Percentiles rank a stretch among this genome's conserved stretches.
phyloP scores from a whole-genome alignment of 2,888 invertebrate species.

The Helicoverpa assulta region DNA sequence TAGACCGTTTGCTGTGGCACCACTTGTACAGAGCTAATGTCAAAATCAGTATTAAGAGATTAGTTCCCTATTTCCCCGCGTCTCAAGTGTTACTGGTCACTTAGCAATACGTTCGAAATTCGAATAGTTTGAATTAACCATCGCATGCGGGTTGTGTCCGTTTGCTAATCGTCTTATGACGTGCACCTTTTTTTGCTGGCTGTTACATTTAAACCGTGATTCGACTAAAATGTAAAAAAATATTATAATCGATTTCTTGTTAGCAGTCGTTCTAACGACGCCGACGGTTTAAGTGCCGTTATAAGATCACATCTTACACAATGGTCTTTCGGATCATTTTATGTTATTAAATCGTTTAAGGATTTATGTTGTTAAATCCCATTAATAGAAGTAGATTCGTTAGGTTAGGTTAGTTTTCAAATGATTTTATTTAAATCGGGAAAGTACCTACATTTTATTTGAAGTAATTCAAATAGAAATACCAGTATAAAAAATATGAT shows the following conservation, averaged over 20 bases:
- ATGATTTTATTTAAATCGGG: neutral
- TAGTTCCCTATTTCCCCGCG: slow-evolving; percentile 13
- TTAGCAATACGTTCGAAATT: slow-evolving; percentile 23
- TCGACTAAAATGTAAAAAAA: slow-evolving; percentile 68
- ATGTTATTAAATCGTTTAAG: neutral
- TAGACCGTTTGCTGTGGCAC: slow-evolving; percentile 2
- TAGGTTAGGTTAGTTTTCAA: neutral
- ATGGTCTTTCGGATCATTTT: slow-evolving; percentile 8
- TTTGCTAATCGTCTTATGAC: slow-evolving; percentile 80
- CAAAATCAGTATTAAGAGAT: neutral
- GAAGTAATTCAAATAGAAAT: neutral
- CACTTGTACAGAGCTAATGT: slow-evolving; percentile 9
- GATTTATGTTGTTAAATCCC: neutral
- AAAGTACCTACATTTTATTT: neutral
- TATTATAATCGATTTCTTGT: slow-evolving; percentile 81
- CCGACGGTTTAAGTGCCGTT: slow-evolving; percentile 16
- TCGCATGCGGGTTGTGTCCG: slow-evolving; percentile 61
- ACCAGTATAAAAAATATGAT: slow-evolving; percentile 14
- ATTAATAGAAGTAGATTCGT: neutral
- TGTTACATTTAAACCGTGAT: slow-evolving; percentile 71
- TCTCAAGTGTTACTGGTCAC: slow-evolving; percentile 19
- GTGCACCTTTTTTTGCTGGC: slow-evolving; percentile 77
- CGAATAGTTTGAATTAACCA: slow-evolving; percentile 40
- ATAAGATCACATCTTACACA: slow-evolving; percentile 3
- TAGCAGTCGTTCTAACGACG: slow-evolving; percentile 66